Conservation (phyloP, 1,140 invertebrate genomes). For the Arion vulgaris region DNA sequence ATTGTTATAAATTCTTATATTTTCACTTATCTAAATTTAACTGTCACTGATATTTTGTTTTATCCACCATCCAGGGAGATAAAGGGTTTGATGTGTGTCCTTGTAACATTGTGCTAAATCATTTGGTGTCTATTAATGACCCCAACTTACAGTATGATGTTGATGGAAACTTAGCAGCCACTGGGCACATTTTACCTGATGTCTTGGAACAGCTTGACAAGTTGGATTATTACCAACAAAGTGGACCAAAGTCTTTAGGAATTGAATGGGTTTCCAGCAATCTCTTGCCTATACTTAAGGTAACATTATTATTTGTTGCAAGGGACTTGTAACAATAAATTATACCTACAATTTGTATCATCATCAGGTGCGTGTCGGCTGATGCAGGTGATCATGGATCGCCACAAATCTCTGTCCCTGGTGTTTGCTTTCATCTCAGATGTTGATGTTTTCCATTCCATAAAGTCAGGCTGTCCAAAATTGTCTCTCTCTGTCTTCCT, state of each 20-base stretch:
- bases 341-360: too few relatives aligned
- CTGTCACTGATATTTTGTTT: slow-evolving; percentile 41
- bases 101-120: slow-evolving; percentile 64
- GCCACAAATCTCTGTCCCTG: too few relatives aligned
- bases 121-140: slow-evolving; percentile 52
- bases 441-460: too few relatives aligned
- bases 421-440: too few relatives aligned
- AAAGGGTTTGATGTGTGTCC: slow-evolving; percentile 63
- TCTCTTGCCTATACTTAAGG: slow-evolving; percentile 60
- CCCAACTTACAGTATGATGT: slow-evolving; percentile 50
- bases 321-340: neutral
- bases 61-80: slow-evolving; percentile 33
- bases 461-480: too few relatives aligned
- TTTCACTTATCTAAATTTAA: too few relatives aligned
- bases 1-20: too few relatives aligned
- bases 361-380: too few relatives aligned
- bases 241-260: slow-evolving; percentile 64
- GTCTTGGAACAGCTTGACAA: slow-evolving; percentile 54
- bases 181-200: slow-evolving; percentile 50
- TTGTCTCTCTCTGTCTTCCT: too few relatives aligned
- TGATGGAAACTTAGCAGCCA: slow-evolving; percentile 53
- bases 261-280: slow-evolving; percentile 58
- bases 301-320: slow-evolving; percentile 25
- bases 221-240: slow-evolving; percentile 54
- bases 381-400: too few relatives aligned